Conservation (phyloP, 2,888 invertebrate genomes). For the Zeuzera pyrina region DNA sequence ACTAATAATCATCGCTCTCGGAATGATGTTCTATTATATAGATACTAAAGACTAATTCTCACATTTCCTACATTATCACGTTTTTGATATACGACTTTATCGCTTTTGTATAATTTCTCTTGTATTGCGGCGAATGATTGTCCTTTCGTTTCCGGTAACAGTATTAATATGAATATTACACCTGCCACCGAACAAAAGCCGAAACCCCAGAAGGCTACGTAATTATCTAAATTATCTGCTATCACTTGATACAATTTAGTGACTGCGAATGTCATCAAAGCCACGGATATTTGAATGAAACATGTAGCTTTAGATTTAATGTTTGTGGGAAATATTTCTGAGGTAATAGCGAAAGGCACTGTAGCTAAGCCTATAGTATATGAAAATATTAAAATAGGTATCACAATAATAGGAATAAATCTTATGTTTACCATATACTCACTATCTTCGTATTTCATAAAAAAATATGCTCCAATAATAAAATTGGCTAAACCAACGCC, state of each 20-base stretch:
- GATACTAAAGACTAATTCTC: conserved; percentile 28
- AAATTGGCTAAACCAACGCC: conserved; percentile 67
- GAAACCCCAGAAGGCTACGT: conserved; percentile 72
- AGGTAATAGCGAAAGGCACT: conserved; percentile 75
- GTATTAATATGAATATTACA: conserved; percentile 61
- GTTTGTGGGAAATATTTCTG: conserved; percentile 76
- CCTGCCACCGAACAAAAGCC: conserved; percentile 61
- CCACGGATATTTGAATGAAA: conserved; percentile 74
- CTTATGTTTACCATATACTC: conserved; percentile 56
- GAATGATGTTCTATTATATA: too few species aligned
- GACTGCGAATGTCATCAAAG: conserved; percentile 72
- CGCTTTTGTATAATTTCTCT: conserved; percentile 49
- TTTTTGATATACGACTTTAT: conserved; percentile 49
- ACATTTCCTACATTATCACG: conserved; percentile 43
- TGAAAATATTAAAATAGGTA: conserved; percentile 75
- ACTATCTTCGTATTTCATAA: conserved; percentile 56
- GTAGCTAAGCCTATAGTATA: conserved; percentile 76
- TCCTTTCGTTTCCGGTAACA: conserved; percentile 75
- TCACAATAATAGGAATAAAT: conserved; percentile 73
- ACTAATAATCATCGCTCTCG: too few species aligned
- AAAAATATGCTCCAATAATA: conserved; percentile 71
- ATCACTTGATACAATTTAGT: conserved; percentile 73
- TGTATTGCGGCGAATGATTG: conserved; percentile 75
- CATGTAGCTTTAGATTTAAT: conserved; percentile 77
- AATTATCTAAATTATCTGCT: conserved; percentile 61